phyloP scores from a whole-genome alignment of 2,888 invertebrate genomes.

The Cataglyphis albicans region DNA sequence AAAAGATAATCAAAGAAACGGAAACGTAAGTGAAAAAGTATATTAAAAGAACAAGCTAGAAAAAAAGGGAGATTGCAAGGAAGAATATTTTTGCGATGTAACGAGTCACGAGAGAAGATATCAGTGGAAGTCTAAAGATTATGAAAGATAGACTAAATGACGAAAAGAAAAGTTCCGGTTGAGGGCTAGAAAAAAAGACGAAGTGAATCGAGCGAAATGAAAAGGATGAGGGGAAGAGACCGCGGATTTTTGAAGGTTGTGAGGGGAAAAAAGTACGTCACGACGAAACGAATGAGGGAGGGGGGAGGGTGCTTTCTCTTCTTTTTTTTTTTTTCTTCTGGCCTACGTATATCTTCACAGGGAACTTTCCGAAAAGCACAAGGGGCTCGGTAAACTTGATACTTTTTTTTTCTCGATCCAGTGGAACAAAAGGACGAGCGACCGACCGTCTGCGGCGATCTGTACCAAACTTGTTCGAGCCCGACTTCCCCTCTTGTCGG shows the following conservation, averaged over 20 bases:
- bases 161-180: not conserved
- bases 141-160: constrained; percentile 16
- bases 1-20: constrained; percentile 43
- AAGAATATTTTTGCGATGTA: constrained; percentile 33
- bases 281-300: not conserved
- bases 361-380: constrained; percentile 37
- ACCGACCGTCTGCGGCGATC: not conserved
- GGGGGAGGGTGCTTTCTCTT: not conserved
- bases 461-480: constrained; percentile 10
- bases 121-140: constrained; percentile 10
- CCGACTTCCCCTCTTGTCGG: constrained; percentile 16
- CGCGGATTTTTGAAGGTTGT: constrained; percentile 27
- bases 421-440: constrained; percentile 45
- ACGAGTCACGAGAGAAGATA: constrained; percentile 33
- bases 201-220: constrained; percentile 11
- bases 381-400: constrained; percentile 66
- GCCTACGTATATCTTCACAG: constrained; percentile 28
- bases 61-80: not conserved
- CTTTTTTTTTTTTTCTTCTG: not conserved
- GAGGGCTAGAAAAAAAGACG: constrained; percentile 23
- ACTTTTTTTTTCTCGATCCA: constrained; percentile 49
- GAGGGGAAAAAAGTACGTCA: not conserved
- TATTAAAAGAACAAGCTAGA: constrained; percentile 32
- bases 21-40: constrained; percentile 23
- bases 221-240: constrained; percentile 13